Percentiles rank a stretch among this genome's conserved stretches.
Evolutionary conservation across 2,113 vertebrate species (phyloP).

Genomic region (Coryphaenoides rupestris): DNA sequence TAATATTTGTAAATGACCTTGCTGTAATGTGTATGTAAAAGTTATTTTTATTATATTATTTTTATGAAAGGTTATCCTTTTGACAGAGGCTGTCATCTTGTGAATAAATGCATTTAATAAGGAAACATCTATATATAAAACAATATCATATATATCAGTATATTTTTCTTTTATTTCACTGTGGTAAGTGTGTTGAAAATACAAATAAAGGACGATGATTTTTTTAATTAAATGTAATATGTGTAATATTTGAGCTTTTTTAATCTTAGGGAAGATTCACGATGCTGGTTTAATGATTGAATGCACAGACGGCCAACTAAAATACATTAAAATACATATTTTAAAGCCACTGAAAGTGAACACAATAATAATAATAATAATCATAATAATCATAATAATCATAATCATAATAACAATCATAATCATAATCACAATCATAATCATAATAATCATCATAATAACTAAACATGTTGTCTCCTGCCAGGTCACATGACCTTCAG

Average conservation of each 20-base stretch:
- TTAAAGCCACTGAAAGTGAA: no score
- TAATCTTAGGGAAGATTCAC: no score
- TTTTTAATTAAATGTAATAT: slow-evolving; percentile 67
- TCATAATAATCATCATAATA: no score
- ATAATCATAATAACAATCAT: no score
- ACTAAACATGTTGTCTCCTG: no score
- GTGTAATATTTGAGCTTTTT: no score
- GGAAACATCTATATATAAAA: slow-evolving; percentile 78
- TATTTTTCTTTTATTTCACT: slow-evolving; percentile 83
- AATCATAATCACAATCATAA: no score
- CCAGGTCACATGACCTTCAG: no score
- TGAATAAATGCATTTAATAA: slow-evolving; percentile 84
- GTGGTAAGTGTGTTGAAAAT: slow-evolving; percentile 82
- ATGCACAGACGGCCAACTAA: background rate
- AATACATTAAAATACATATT: background rate
- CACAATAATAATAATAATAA: no score
- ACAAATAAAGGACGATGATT: slow-evolving; percentile 81
- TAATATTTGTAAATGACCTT: slow-evolving; percentile 83
- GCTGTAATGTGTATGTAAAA: slow-evolving; percentile 79
- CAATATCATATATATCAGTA: slow-evolving; percentile 77
- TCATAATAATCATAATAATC: no score
- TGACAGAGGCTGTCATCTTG: slow-evolving; percentile 79
- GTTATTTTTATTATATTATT: slow-evolving; percentile 86
- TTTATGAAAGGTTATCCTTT: slow-evolving; percentile 79
- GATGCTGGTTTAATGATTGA: no score